Conservation (phyloP, 2,888 invertebrate genomes). For the Galeopsomyia nigrocyanea region DNA sequence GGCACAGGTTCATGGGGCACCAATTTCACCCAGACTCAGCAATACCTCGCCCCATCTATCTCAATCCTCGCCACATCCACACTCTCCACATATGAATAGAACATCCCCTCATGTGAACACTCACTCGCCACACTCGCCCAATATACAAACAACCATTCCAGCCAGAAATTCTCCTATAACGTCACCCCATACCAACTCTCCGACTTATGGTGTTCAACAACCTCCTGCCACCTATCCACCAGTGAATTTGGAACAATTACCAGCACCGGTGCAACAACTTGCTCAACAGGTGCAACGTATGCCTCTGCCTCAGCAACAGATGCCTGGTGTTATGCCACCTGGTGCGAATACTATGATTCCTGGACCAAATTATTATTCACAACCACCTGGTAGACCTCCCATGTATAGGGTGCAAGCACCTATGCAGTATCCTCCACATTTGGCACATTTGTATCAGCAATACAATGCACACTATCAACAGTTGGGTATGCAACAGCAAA, state of each 20-base stretch:
- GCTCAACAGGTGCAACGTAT: conserved; percentile 67
- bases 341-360: conserved; percentile 64
- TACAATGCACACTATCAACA: conserved; percentile 55
- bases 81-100: conserved; percentile 54
- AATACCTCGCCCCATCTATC: conserved; percentile 49
- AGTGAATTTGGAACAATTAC: conserved; percentile 65
- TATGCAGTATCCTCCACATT: conserved; percentile 63
- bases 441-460: conserved; percentile 61
- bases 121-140: conserved; percentile 55
- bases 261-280: conserved; percentile 66
- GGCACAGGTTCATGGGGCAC: conserved; percentile 61
- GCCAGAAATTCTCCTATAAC: conserved; percentile 57
- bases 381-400: conserved; percentile 67
- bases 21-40: conserved; percentile 56
- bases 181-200: conserved; percentile 61
- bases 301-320: conserved; percentile 64
- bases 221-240: conserved; percentile 58
- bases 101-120: conserved; percentile 57
- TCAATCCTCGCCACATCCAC: conserved; percentile 57
- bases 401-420: conserved; percentile 62
- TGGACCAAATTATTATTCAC: conserved; percentile 65
- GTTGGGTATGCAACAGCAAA: conserved; percentile 61
- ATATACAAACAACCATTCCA: conserved; percentile 42
- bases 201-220: conserved; percentile 55
- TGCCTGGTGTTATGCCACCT: conserved; percentile 61